Conservation (phyloP, 2,888 invertebrate genomes). For the Micoletzkya japonica region DNA sequence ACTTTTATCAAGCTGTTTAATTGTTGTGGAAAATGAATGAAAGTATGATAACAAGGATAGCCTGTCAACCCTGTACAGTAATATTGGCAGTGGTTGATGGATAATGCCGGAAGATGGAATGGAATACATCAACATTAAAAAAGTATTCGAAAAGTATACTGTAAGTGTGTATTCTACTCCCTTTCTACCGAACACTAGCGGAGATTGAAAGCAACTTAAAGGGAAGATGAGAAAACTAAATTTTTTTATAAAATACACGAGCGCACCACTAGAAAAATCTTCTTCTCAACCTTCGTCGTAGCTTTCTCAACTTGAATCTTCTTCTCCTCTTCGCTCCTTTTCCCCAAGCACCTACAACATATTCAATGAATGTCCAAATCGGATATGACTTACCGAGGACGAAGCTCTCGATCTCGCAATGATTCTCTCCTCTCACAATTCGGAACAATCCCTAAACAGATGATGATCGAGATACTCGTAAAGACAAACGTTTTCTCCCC, state of each 20-base stretch:
- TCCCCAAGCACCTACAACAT: conserved; percentile 53
- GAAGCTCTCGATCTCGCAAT: conserved; percentile 86
- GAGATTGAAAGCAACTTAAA: not conserved
- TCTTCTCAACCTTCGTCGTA: conserved; percentile 44
- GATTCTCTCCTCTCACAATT: conserved; percentile 81
- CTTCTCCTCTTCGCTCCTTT: conserved; percentile 52
- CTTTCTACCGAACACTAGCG: not conserved
- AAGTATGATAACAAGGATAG: no score
- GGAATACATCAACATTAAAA: not conserved
- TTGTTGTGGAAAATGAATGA: no score
- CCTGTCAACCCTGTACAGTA: no score
- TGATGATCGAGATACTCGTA: no score
- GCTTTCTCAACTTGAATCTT: conserved; percentile 55
- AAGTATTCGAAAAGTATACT: not conserved
- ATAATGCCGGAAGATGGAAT: no score
- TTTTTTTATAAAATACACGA: not conserved
- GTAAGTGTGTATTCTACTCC: not conserved
- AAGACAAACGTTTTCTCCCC: conserved; percentile 76
- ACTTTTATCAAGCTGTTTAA: no score
- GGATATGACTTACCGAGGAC: conserved; percentile 71
- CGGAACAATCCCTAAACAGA: conserved; percentile 79
- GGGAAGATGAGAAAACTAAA: not conserved
- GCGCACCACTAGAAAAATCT: conserved; percentile 16
- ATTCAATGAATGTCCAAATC: no score
- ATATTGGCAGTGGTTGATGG: no score